phyloP scores from a whole-genome alignment of 2,113 vertebrate species.

The Hemicordylus capensis region DNA sequence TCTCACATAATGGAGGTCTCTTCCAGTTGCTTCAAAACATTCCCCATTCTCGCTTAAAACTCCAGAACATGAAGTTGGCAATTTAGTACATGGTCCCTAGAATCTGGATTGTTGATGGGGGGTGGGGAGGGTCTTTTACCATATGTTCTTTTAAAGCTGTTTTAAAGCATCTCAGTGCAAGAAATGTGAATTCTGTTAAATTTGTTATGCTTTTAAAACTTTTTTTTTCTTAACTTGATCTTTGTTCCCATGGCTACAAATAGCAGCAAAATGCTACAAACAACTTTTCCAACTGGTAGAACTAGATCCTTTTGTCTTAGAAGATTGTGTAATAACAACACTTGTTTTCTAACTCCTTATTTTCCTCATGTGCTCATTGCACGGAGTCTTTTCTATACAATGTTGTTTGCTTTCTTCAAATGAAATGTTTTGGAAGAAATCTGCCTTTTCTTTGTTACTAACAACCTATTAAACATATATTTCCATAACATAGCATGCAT shows the following conservation, averaged over 20 bases:
- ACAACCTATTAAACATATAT: too few species aligned
- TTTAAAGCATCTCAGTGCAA: neutral
- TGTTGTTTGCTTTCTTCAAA: neutral
- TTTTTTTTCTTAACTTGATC: conserved; percentile 14
- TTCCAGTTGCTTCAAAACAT: neutral
- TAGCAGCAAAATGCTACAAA: conserved; percentile 22
- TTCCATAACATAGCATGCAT: too few species aligned
- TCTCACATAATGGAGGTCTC: neutral
- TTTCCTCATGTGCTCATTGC: neutral
- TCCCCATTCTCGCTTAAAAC: neutral
- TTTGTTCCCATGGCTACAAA: conserved; percentile 12
- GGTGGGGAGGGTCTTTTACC: neutral
- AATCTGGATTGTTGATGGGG: neutral
- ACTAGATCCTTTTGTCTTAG: fast-evolving
- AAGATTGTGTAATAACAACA: neutral
- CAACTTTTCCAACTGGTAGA: fast-evolving
- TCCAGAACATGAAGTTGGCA: neutral
- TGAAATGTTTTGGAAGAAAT: neutral
- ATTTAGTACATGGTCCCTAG: neutral
- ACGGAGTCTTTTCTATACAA: neutral
- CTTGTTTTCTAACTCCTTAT: neutral
- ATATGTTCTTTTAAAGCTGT: neutral
- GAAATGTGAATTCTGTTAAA: neutral
- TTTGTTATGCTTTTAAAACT: neutral
- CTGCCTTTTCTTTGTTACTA: too few species aligned